Conservation (phyloP, 2,797 vertebrate genomes). For the Myotis daubentonii region DNA sequence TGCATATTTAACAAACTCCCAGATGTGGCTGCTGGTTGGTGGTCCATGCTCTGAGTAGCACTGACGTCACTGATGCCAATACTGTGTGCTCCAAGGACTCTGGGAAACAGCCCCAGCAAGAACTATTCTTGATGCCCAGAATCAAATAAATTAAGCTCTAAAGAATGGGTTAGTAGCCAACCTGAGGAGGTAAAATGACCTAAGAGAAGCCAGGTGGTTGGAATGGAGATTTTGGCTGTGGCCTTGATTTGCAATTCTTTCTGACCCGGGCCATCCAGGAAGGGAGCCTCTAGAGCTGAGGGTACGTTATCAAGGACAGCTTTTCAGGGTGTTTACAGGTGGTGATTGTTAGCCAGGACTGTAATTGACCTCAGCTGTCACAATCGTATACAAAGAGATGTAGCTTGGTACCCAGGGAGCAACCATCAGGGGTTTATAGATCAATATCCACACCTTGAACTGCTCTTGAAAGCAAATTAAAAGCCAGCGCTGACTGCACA, state of each 20-base stretch:
- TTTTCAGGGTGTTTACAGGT: slow-evolving; percentile 47
- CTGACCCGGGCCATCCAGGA: background rate
- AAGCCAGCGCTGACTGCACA: background rate
- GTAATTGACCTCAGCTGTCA: slow-evolving; percentile 75
- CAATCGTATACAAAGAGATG: slow-evolving; percentile 69
- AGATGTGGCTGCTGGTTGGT: background rate
- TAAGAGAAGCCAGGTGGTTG: background rate
- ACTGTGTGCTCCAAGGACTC: background rate
- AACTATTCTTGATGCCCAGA: background rate
- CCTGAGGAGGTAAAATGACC: background rate
- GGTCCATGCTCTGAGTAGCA: background rate
- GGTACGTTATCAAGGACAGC: slow-evolving; percentile 59
- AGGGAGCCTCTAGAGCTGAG: background rate
- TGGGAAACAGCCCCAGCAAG: background rate
- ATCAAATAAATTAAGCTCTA: background rate
- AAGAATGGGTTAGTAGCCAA: background rate
- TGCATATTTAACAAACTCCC: background rate
- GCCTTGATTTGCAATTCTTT: background rate
- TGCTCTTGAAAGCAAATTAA: slow-evolving; percentile 77
- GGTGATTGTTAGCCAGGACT: slow-evolving; percentile 54
- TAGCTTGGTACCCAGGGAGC: slow-evolving; percentile 56
- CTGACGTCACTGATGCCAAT: too few relatives aligned
- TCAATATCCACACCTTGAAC: slow-evolving; percentile 77
- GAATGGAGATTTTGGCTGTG: background rate
- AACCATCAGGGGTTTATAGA: slow-evolving; percentile 57